Evolutionary conservation across 2,797 vertebrate genomes (phyloP), one percentile per base, ranked within the genome.

Genomic region (Crocodylus rhombifer): DNA sequence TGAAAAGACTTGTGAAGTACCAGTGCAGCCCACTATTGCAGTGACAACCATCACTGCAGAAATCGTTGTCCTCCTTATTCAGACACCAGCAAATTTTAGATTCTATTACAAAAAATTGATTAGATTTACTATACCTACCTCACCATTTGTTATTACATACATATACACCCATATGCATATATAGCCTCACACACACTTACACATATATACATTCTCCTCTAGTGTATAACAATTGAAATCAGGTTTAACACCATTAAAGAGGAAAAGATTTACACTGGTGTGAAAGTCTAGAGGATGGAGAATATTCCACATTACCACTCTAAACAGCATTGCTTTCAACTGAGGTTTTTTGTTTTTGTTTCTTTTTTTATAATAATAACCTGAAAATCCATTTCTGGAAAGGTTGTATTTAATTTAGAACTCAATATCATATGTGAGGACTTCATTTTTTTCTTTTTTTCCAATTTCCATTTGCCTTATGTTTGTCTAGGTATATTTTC

Each of bases 51-150:
- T 42, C 1, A 2, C 3, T 28, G 73, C 36, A 64, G 17, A 87
- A 88, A 89, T 5, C 11, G 0, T 1, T 55, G 33, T 6, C 75
- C 81, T 77, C 14, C 0, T 61, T 83, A 63, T 15, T 30, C 77
- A 71, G 84, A 8, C 28, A 77, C 58, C 56, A 1, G 5, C 26
- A 30, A 83, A 2, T 4, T 55, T 17, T 30, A 67, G 0, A 0
- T 18, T 8, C 1, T 1, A 7, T 36, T 14, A 1, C 5, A 25
- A 13, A 4, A 18, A 5, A 36, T n/a, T 33, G 36, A 33, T 25
- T 4, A 57, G 9, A 25, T 28, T 21, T 1, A 0, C 11, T 3
- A 63, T 17, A 86, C 8, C 51, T 2, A 55, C 0, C 2, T 61
- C 77, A 65, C 20, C 60, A 33, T 6, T 28, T 51, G 17, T 28